Evolutionary conservation across 2,113 vertebrate species (phyloP).

Genomic region (Eleginops maclovinus): DNA sequence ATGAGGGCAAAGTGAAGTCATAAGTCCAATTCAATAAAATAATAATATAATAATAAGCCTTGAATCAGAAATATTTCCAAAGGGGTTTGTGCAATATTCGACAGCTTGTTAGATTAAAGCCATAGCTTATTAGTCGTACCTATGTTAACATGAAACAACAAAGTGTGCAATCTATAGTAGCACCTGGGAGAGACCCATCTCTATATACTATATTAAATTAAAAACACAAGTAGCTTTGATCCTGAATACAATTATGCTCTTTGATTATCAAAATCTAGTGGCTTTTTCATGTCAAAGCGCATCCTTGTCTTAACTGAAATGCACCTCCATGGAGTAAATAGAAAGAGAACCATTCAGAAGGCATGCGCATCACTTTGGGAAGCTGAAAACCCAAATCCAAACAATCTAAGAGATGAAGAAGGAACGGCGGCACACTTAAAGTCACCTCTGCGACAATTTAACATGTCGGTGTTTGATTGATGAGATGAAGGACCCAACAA

Average conservation of each 20-base stretch:
- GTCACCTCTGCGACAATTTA: constrained; percentile 53
- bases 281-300: constrained; percentile 37
- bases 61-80: neutral
- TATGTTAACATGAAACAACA: neutral
- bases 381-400: constrained; percentile 14
- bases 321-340: constrained; percentile 30
- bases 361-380: constrained; percentile 29
- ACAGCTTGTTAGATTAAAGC: neutral
- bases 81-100: neutral
- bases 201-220: neutral
- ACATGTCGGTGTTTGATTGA: constrained; percentile 59
- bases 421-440: constrained; percentile 43
- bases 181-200: constrained; percentile 19
- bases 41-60: neutral
- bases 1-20: neutral
- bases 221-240: constrained; percentile 42
- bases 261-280: constrained; percentile 35
- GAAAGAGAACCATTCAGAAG: constrained; percentile 23
- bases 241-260: constrained; percentile 32
- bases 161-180: neutral
- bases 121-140: neutral
- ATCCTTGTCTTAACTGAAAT: constrained; percentile 29
- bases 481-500: constrained; percentile 48
- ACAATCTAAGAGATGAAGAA: constrained; percentile 49
- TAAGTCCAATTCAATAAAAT: neutral